A percentile compares a stretch with the other conserved stretches of the same genome.
Evolutionary conservation across 2,888 invertebrate genomes (phyloP).

Genomic region (Syritta pipiens): DNA sequence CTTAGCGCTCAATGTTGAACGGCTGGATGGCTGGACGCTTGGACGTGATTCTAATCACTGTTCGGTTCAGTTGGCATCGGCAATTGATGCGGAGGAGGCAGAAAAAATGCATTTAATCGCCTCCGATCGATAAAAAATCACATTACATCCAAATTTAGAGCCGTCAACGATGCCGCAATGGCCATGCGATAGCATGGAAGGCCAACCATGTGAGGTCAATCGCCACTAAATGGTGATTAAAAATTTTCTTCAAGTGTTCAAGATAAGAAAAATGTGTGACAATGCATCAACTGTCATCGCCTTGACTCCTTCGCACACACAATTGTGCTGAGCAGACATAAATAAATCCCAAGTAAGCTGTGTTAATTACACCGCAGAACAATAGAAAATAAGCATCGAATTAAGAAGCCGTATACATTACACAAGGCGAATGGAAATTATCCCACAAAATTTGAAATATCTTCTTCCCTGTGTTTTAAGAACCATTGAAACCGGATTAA

Average conservation of each 20-base stretch:
- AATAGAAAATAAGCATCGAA: conserved; percentile 11
- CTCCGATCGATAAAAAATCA: conserved; percentile 28
- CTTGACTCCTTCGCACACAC: too few species aligned
- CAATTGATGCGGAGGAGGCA: background rate
- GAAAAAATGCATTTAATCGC: conserved; percentile 27
- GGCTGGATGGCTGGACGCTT: background rate
- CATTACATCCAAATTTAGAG: conserved; percentile 7
- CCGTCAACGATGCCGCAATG: too few species aligned
- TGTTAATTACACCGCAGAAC: conserved; percentile 28
- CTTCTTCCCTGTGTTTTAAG: background rate
- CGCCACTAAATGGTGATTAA: too few species aligned
- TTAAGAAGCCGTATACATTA: conserved; percentile 6
- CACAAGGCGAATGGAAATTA: background rate
- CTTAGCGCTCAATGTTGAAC: background rate
- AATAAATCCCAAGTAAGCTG: conserved; percentile 32
- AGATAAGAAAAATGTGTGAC: too few species aligned
- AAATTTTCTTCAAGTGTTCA: too few species aligned
- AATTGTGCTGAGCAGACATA: background rate
- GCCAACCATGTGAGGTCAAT: background rate
- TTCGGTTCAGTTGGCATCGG: background rate
- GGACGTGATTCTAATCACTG: conserved; percentile 23
- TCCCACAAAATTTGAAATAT: conserved; percentile 22
- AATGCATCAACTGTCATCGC: too few species aligned
- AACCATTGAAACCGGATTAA: conserved; percentile 43
- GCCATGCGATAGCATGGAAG: background rate